Evolutionary conservation across 2,888 invertebrate genomes (phyloP).

Genomic region (Chorisops tibialis): DNA sequence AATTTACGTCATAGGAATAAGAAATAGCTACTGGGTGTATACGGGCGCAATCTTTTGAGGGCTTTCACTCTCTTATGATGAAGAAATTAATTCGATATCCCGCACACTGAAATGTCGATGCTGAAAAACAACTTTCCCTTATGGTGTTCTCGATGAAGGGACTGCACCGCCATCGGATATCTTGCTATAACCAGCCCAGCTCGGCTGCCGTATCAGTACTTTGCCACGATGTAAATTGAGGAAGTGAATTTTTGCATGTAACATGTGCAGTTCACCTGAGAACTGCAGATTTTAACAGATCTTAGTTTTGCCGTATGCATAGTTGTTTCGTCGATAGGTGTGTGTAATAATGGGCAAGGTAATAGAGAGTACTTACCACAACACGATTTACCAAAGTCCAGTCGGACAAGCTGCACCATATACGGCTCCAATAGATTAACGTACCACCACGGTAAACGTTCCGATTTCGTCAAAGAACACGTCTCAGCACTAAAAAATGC

Average conservation of each 20-base stretch:
- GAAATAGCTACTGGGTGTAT: no score
- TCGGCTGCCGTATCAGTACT: no score
- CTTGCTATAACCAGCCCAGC: no score
- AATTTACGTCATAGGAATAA: no score
- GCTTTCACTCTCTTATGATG: constrained; percentile 9
- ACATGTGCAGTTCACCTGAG: no score
- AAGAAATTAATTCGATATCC: constrained; percentile 4
- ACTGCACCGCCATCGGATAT: no score
- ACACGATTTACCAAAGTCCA: constrained; percentile 88
- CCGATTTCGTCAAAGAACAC: constrained; percentile 80
- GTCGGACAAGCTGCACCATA: constrained; percentile 87
- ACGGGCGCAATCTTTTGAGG: neutral
- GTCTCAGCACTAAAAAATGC: constrained; percentile 77
- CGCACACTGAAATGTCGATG: neutral
- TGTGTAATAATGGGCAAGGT: no score
- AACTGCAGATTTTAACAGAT: no score
- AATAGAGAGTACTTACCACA: constrained; percentile 68
- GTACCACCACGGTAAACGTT: constrained; percentile 92
- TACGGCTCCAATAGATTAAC: constrained; percentile 91
- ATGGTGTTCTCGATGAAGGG: neutral
- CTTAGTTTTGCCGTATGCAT: no score
- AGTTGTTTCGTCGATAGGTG: no score
- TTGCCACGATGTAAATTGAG: no score
- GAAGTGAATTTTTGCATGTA: no score
- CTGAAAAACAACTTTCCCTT: constrained; percentile 17